Conservation (phyloP, 2,797 vertebrate species). For the Lemur catta region DNA sequence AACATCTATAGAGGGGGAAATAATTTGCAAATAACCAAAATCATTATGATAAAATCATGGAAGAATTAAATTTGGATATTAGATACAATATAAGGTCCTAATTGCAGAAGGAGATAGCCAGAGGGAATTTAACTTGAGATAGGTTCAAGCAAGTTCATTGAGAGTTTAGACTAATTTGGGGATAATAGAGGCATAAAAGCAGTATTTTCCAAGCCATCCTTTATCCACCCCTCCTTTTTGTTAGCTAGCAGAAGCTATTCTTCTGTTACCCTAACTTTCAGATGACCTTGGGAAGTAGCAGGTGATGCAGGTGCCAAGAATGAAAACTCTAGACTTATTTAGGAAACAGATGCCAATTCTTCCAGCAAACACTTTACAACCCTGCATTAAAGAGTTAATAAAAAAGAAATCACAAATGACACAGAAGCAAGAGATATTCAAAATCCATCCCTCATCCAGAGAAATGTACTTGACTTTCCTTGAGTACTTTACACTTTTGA, state of each 20-base stretch:
- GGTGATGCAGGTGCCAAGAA: neutral
- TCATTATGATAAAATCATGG: neutral
- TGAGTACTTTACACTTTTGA: neutral
- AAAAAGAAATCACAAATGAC: neutral
- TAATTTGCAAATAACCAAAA: constrained; percentile 7
- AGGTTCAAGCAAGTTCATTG: neutral
- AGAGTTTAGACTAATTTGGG: neutral
- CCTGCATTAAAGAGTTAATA: neutral
- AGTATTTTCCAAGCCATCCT: fast-evolving
- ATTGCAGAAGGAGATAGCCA: neutral
- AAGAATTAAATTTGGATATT: neutral
- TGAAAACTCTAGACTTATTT: neutral
- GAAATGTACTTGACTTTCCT: neutral
- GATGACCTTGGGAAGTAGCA: neutral
- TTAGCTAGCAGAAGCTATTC: neutral
- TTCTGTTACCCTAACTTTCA: neutral
- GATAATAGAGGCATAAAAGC: neutral
- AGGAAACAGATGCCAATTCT: neutral
- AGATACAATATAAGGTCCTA: neutral
- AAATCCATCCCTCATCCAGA: neutral
- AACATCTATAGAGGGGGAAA: neutral
- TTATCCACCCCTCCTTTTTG: fast-evolving
- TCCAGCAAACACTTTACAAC: neutral
- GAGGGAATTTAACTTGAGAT: neutral
- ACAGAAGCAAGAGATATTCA: neutral